phyloP scores from a whole-genome alignment of 2,888 invertebrate genomes.

The Auanema sp. region DNA sequence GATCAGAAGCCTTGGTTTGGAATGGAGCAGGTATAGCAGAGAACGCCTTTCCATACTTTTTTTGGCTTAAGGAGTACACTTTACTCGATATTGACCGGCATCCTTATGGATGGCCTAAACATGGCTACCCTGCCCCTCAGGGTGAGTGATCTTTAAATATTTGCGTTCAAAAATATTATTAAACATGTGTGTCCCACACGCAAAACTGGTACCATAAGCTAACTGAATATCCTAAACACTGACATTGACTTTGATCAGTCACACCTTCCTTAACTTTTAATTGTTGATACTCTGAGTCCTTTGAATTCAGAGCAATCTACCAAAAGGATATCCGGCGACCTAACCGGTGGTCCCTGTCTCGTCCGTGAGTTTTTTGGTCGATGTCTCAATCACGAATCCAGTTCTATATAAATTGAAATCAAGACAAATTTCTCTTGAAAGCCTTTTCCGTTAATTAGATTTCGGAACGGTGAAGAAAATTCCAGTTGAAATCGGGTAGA shows the following conservation, averaged over 20 bases:
- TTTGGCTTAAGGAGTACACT: constrained; percentile 67
- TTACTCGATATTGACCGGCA: constrained; percentile 64
- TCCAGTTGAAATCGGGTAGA: too few relatives aligned
- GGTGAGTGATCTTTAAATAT: constrained; percentile 10
- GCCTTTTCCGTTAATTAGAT: too few relatives aligned
- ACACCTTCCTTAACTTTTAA: neutral
- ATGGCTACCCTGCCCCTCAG: constrained; percentile 28
- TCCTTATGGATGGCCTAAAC: constrained; percentile 58
- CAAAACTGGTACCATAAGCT: neutral
- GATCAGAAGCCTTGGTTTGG: constrained; percentile 66
- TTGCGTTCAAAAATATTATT: too few relatives aligned
- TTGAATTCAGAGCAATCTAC: too few relatives aligned
- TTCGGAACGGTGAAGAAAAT: too few relatives aligned
- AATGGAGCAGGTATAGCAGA: constrained; percentile 65
- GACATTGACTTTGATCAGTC: neutral
- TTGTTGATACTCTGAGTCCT: too few relatives aligned
- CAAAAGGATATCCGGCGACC: too few relatives aligned
- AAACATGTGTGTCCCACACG: neutral
- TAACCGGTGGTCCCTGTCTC: too few relatives aligned
- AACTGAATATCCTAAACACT: neutral
- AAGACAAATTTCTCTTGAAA: too few relatives aligned
- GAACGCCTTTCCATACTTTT: neutral
- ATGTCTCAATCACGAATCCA: too few relatives aligned
- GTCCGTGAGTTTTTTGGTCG: too few relatives aligned
- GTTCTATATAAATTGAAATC: too few relatives aligned